These are phyloP conservation scores for Cephus pygmeus DNA, from an alignment of 2,888 invertebrate genomes.

Conservation along the genomic window DNA sequence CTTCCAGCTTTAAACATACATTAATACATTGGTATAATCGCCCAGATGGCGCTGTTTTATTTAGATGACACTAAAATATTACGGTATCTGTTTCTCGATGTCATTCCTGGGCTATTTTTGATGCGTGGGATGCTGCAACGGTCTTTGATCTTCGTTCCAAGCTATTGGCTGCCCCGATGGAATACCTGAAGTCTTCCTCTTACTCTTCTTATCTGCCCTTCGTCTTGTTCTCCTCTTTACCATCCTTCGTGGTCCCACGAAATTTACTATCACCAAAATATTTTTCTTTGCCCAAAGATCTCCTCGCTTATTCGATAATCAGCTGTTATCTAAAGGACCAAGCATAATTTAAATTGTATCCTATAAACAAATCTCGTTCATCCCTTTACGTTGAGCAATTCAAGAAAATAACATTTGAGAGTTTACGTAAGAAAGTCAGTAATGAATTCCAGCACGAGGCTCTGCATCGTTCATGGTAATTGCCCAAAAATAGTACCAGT, in stretches of 20 bases:
- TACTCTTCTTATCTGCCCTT: neutral
- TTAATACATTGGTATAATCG: slow-evolving; percentile 41
- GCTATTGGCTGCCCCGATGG: neutral
- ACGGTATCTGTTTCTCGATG: slow-evolving; percentile 43
- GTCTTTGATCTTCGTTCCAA: slow-evolving; percentile 23
- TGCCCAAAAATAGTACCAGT: slow-evolving; percentile 7
- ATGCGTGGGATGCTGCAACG: slow-evolving; percentile 32
- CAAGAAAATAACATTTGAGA: neutral
- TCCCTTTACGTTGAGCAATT: neutral
- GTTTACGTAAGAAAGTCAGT: neutral
- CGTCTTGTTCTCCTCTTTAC: neutral
- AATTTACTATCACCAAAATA: neutral
- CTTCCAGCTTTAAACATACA: neutral
- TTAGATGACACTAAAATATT: slow-evolving; percentile 43
- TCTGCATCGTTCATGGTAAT: neutral
- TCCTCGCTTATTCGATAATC: neutral
- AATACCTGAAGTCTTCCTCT: neutral
- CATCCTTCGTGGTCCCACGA: neutral
- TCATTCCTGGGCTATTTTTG: slow-evolving; percentile 45
- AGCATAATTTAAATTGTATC: neutral
- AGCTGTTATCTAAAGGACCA: neutral
- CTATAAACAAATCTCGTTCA: slow-evolving; percentile 9
- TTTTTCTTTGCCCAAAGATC: neutral
- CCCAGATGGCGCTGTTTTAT: slow-evolving; percentile 34
- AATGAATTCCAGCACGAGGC: neutral